Evolutionary conservation across 1,140 invertebrate genomes (phyloP).

Genomic region (Pseudomyrmex concolor): DNA sequence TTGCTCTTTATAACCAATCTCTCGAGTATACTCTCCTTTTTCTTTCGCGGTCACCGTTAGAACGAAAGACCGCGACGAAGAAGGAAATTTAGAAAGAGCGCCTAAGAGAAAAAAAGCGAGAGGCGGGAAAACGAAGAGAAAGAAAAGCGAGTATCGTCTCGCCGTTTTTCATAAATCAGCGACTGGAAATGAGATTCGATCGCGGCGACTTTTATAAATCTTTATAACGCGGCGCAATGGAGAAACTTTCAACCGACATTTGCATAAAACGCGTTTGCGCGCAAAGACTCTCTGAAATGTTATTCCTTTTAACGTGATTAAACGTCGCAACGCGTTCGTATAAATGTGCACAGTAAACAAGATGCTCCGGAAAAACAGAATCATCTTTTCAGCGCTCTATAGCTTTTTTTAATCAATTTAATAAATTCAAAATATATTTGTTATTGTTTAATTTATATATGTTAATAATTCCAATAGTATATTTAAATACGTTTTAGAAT

Average conservation of each 20-base stretch:
- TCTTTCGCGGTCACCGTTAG: constrained; percentile 24
- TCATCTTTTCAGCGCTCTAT: not conserved
- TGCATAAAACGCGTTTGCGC: not conserved
- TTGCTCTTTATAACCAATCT: constrained; percentile 71
- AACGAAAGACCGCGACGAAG: not conserved
- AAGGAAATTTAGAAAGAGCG: constrained; percentile 4
- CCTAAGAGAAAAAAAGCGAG: not conserved
- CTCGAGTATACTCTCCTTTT: constrained; percentile 57
- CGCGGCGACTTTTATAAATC: constrained; percentile 47
- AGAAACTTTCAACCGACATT: constrained; percentile 18
- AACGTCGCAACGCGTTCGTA: not conserved
- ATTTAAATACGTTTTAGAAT: not conserved
- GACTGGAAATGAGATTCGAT: constrained; percentile 33
- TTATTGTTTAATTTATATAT: constrained; percentile 8
- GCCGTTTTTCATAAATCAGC: constrained; percentile 58
- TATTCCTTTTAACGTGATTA: constrained; percentile 48
- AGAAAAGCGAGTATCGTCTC: constrained; percentile 55
- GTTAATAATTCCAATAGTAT: not conserved
- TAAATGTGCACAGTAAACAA: constrained; percentile 5
- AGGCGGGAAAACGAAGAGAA: constrained; percentile 1
- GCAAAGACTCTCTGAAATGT: not conserved
- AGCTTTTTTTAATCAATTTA: not conserved
- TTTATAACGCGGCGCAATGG: not conserved
- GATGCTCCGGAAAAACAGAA: not conserved
- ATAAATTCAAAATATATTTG: not conserved